phyloP scores from a whole-genome alignment of 2,888 invertebrate species.

The Drosophila mimetica region DNA sequence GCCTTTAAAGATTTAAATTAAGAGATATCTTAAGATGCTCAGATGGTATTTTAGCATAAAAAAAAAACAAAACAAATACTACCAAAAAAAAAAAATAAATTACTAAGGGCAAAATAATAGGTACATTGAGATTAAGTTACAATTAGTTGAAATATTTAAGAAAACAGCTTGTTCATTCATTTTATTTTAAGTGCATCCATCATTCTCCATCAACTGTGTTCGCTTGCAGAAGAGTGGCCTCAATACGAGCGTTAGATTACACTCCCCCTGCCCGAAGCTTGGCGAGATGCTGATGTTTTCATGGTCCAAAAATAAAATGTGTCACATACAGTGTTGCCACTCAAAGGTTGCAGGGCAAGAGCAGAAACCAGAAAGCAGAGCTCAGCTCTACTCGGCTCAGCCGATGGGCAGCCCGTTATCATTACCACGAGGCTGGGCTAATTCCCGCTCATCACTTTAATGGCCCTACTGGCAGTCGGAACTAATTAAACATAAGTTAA shows the following conservation, averaged over 20 bases:
- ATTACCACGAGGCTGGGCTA: constrained; percentile 34
- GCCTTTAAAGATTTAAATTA: no score
- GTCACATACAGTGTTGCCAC: constrained; percentile 58
- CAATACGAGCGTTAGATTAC: constrained; percentile 51
- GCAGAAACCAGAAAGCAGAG: not conserved
- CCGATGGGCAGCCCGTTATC: constrained; percentile 26
- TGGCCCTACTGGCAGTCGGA: constrained; percentile 38
- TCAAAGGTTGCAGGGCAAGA: constrained; percentile 37
- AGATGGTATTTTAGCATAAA: no score
- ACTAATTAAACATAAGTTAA: constrained; percentile 52
- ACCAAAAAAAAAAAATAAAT: no score
- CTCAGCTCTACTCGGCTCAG: constrained; percentile 23
- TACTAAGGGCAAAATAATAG: no score
- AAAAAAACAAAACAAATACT: no score
- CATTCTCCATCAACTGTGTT: constrained; percentile 48
- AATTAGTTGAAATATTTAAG: no score
- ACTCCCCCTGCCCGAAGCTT: constrained; percentile 10
- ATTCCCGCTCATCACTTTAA: constrained; percentile 47
- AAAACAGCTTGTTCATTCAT: no score
- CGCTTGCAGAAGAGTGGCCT: constrained; percentile 71
- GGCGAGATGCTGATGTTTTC: constrained; percentile 52
- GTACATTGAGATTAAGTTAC: no score
- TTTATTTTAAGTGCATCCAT: constrained; percentile 6
- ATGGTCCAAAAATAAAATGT: constrained; percentile 61
- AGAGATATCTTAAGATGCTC: no score